Conservation (phyloP, 2,888 invertebrate species). For the Folsomia candida region DNA sequence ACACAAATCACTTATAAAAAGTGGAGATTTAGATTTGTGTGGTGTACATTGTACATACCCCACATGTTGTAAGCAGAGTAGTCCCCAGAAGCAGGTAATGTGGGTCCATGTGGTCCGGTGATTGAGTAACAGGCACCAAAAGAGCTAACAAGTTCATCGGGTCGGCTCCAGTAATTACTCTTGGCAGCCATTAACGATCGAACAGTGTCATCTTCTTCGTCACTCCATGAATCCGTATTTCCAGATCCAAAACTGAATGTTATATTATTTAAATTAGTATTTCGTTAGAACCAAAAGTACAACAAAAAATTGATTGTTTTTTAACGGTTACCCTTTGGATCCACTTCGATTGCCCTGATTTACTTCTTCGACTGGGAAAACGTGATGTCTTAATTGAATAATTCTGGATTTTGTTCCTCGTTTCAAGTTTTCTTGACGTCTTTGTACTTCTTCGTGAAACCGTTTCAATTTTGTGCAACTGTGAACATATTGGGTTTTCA, state of each 20-base stretch:
- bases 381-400: slow-evolving; percentile 65
- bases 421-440: slow-evolving; percentile 61
- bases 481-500: slow-evolving; percentile 61
- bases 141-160: slow-evolving; percentile 32
- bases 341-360: slow-evolving; percentile 55
- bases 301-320: background rate
- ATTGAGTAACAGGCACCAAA: slow-evolving; percentile 53
- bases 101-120: slow-evolving; percentile 66
- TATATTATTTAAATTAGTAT: too few species aligned
- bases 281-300: background rate
- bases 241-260: slow-evolving; percentile 10
- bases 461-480: slow-evolving; percentile 58
- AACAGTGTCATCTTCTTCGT: slow-evolving; percentile 56
- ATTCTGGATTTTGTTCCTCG: slow-evolving; percentile 61
- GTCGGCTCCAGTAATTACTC: slow-evolving; percentile 56
- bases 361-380: slow-evolving; percentile 66
- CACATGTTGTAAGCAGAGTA: slow-evolving; percentile 74
- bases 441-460: slow-evolving; percentile 57
- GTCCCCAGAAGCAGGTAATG: slow-evolving; percentile 78
- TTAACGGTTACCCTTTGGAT: slow-evolving; percentile 15
- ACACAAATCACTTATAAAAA: slow-evolving; percentile 3
- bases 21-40: slow-evolving; percentile 4
- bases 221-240: slow-evolving; percentile 51
- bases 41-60: slow-evolving; percentile 64
- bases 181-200: slow-evolving; percentile 69